Percentiles rank a stretch among this genome's conserved stretches.
Conservation (phyloP, 1,140 invertebrate species). For the Drosophila funebris region DNA sequence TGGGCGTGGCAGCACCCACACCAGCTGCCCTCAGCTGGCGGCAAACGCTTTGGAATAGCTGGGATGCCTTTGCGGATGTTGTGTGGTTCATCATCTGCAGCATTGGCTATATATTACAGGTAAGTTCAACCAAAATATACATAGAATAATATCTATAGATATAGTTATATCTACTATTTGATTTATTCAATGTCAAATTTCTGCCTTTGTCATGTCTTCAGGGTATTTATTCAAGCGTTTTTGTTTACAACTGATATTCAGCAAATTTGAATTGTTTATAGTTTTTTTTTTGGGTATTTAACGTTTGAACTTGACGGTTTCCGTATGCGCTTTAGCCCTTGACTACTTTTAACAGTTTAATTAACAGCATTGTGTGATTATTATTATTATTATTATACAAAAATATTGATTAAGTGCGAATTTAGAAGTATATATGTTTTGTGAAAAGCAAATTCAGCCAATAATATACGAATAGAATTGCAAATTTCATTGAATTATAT, state of each 20-base stretch:
- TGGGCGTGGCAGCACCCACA: conserved; percentile 21
- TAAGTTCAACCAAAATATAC: conserved; percentile 26
- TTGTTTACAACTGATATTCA: conserved; percentile 23
- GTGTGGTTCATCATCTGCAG: conserved; percentile 87
- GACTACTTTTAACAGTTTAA: conserved; percentile 36
- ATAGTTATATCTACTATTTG: background rate
- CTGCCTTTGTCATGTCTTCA: conserved; percentile 2
- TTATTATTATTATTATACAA: no score
- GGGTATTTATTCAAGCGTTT: background rate
- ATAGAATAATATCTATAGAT: background rate
- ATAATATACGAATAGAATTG: no score
- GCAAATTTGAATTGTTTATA: conserved; percentile 18
- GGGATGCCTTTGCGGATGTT: conserved; percentile 86
- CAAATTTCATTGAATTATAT: no score
- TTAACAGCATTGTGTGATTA: conserved; percentile 61
- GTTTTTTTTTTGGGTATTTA: background rate
- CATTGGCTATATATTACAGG: conserved; percentile 84
- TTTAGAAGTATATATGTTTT: no score
- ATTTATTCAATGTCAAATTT: conserved; percentile 7
- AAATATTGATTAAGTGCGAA: no score
- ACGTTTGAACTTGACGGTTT: conserved; percentile 15
- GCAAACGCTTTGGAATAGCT: conserved; percentile 68
- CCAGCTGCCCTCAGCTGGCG: conserved; percentile 24
- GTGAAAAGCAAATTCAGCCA: no score
- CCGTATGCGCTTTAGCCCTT: conserved; percentile 1